Evolutionary conservation across 2,888 invertebrate species (phyloP).

Genomic region (Pristionchus japonicus): DNA sequence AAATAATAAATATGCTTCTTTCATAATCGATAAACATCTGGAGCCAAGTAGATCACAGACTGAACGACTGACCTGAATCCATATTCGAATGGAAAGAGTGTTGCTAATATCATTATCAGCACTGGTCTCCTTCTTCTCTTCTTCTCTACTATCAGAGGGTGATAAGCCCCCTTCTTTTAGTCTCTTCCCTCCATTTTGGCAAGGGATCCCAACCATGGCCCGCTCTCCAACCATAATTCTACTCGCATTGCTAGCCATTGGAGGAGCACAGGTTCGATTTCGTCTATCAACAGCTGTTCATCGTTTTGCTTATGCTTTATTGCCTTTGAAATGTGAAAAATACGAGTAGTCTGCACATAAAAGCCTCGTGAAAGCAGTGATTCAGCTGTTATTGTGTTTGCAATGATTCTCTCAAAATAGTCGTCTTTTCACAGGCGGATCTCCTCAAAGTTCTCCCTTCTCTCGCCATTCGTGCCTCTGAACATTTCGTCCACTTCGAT

Average conservation of each 20-base stretch:
- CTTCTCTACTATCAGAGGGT: constrained; percentile 2
- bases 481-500: constrained; percentile 32
- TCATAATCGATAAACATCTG: neutral
- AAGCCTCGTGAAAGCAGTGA: neutral
- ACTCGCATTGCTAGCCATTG: neutral
- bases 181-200: neutral
- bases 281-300: neutral
- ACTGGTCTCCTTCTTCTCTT: neutral
- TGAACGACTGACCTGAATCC: neutral
- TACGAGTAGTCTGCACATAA: neutral
- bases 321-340: neutral
- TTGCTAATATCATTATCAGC: constrained; percentile 39
- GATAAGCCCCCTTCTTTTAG: constrained; percentile 21
- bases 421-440: neutral
- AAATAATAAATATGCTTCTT: neutral
- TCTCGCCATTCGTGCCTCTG: constrained; percentile 31
- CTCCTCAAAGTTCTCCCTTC: neutral
- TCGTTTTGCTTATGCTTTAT: neutral
- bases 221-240: constrained; percentile 9
- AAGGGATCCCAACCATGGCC: neutral
- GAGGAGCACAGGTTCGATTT: neutral
- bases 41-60: neutral
- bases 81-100: neutral
- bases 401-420: neutral
- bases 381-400: neutral